Conservation (phyloP, 1,140 invertebrate genomes). For the Anagrus nilaparvatae region DNA sequence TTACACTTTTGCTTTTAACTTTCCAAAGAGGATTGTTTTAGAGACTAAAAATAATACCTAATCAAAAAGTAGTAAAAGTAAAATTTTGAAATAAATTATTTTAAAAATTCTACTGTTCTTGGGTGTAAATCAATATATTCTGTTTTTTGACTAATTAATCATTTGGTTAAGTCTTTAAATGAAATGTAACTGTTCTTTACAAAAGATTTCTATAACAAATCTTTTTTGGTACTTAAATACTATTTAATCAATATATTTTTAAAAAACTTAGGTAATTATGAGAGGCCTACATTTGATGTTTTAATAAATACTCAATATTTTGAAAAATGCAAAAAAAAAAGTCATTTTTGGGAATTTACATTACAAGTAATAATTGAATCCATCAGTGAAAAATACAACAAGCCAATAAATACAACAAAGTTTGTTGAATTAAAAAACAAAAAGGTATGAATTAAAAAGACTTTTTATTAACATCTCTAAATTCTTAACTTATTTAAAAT, state of each 20-base stretch:
- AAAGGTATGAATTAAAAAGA: constrained; percentile 30
- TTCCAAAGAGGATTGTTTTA: too few species aligned
- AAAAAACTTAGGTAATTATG: constrained; percentile 23
- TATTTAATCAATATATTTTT: not conserved
- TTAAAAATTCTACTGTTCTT: not conserved
- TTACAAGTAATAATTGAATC: constrained; percentile 29
- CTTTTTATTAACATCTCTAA: not conserved
- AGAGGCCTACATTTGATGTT: constrained; percentile 30
- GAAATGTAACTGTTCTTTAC: not conserved
- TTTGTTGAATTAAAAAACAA: constrained; percentile 51
- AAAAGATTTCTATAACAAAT: not conserved
- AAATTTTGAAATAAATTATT: constrained; percentile 1
- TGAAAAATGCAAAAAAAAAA: constrained; percentile 29
- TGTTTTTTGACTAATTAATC: not conserved
- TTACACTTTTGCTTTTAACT: too few species aligned
- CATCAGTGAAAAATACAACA: constrained; percentile 30
- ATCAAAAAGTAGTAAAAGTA: too few species aligned
- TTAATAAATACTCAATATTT: constrained; percentile 34
- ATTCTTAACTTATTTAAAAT: not conserved
- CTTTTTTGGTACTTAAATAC: not conserved
- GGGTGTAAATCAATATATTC: not conserved
- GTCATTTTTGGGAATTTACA: constrained; percentile 33
- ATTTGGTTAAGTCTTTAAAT: not conserved
- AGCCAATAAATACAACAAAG: constrained; percentile 29
- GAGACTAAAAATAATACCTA: too few species aligned